These are phyloP conservation scores for Microtus richardsoni DNA, from an alignment of 2,113 vertebrate genomes.

Conservation along the genomic window DNA sequence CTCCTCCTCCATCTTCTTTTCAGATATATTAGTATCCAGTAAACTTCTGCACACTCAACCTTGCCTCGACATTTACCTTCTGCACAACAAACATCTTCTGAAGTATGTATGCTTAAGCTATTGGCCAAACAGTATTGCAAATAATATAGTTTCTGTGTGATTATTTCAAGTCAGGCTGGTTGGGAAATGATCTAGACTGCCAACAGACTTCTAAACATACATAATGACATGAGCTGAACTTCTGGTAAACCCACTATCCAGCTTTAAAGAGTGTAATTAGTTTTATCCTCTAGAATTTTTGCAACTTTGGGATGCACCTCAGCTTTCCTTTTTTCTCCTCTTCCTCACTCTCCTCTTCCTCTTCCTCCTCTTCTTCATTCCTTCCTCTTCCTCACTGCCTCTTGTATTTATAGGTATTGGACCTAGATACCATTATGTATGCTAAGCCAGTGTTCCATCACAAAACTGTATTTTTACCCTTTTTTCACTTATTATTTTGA, in stretches of 20 bases:
- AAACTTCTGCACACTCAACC: neutral
- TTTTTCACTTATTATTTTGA: neutral
- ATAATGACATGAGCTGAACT: neutral
- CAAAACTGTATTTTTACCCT: neutral
- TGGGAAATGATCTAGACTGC: too few species aligned
- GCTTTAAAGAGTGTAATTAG: neutral
- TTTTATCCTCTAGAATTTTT: neutral
- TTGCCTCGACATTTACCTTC: neutral
- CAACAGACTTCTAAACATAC: neutral
- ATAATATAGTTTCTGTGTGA: too few species aligned
- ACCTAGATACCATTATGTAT: neutral
- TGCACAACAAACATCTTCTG: neutral
- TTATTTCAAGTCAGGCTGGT: too few species aligned
- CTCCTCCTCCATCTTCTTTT: neutral
- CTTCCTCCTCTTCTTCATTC: neutral
- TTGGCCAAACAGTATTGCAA: too few species aligned
- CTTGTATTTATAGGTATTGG: too few species aligned
- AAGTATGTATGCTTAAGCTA: neutral
- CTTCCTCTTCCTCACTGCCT: neutral
- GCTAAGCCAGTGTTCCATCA: neutral
- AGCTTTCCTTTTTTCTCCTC: neutral
- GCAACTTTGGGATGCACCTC: neutral
- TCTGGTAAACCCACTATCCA: neutral
- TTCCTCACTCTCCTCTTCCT: neutral
- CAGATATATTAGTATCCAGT: neutral